Conservation (phyloP, 1,140 invertebrate genomes). For the Frieseomelitta varia region DNA sequence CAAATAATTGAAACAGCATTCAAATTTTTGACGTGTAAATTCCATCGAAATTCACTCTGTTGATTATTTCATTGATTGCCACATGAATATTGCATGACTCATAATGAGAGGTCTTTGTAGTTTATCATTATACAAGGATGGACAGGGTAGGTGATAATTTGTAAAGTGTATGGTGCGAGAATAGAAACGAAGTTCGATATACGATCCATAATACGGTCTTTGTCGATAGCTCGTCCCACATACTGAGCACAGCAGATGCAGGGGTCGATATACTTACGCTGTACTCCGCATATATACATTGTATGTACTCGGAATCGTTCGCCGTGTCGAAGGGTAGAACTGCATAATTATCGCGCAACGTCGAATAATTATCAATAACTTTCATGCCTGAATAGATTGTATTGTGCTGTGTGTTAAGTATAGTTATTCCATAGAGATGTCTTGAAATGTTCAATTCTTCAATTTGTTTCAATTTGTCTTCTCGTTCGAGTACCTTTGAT, state of each 20-base stretch:
- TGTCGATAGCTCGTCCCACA: conserved; percentile 33
- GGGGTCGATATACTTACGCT: conserved; percentile 33
- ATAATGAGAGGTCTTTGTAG: too few species aligned
- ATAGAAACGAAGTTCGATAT: conserved; percentile 18
- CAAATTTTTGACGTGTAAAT: background rate
- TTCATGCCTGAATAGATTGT: background rate
- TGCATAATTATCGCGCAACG: background rate
- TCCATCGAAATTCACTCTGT: background rate
- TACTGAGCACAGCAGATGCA: conserved; percentile 27
- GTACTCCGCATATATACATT: background rate
- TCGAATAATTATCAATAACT: conserved; percentile 22
- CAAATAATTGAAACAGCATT: background rate
- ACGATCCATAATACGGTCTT: conserved; percentile 25
- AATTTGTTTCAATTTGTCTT: background rate
- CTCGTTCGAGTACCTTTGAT: background rate
- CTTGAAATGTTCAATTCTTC: background rate
- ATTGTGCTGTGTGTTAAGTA: background rate
- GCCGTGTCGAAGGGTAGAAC: background rate
- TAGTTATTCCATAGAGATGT: background rate
- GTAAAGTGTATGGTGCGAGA: background rate
- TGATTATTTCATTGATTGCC: too few species aligned
- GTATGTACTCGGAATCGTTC: conserved; percentile 8
- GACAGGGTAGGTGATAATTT: background rate
- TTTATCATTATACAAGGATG: background rate
- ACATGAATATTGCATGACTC: too few species aligned